Conservation (phyloP, 2,113 vertebrate species). For the Engystomops pustulosus region DNA sequence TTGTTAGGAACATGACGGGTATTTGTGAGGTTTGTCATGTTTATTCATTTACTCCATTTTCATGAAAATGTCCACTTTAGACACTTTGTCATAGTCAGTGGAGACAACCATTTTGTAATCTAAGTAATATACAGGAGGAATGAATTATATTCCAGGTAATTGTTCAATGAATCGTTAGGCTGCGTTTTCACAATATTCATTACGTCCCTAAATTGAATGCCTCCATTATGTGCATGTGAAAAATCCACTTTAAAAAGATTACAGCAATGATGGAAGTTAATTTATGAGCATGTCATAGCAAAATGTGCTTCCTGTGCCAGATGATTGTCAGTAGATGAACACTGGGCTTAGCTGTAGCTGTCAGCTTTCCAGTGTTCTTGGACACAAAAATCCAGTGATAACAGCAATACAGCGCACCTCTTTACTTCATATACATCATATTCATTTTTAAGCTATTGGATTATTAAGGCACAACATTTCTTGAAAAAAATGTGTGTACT, state of each 20-base stretch:
- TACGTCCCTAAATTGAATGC: not conserved
- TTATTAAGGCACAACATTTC: not conserved
- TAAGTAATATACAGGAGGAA: not conserved
- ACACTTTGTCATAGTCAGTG: not conserved
- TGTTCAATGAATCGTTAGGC: constrained; percentile 14
- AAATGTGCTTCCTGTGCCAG: not conserved
- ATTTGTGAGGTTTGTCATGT: not conserved
- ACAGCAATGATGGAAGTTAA: constrained; percentile 4
- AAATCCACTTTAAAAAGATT: constrained; percentile 2
- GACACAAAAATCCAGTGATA: not conserved
- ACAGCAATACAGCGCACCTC: not conserved
- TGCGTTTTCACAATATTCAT: constrained; percentile 21
- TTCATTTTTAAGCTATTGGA: not conserved
- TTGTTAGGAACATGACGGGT: not conserved
- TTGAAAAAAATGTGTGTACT: too few species aligned
- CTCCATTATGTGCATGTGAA: not conserved
- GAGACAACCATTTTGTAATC: constrained; percentile 14
- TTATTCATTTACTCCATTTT: constrained; percentile 1
- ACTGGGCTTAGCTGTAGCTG: not conserved
- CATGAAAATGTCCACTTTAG: not conserved
- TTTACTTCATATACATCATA: too few species aligned
- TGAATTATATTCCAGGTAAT: constrained; percentile 16
- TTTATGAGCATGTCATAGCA: constrained; percentile 6
- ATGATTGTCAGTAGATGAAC: not conserved
- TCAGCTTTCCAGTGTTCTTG: not conserved